Percentiles rank a stretch among this genome's conserved stretches.
Evolutionary conservation across 2,888 invertebrate genomes (phyloP).

Genomic region (Sipha maydis): DNA sequence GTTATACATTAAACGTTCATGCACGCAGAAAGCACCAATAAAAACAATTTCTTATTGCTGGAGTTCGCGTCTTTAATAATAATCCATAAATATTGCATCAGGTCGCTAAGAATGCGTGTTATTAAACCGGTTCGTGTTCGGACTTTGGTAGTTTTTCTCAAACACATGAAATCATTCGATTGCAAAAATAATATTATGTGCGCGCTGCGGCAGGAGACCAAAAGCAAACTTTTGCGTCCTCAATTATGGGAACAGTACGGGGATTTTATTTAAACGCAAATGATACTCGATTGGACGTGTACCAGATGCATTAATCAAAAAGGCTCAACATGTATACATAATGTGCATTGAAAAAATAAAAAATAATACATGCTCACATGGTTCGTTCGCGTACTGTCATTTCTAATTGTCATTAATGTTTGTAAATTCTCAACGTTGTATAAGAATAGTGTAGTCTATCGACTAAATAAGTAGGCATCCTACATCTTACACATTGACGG

Average conservation of each 20-base stretch:
- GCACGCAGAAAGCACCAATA: not conserved
- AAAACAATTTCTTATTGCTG: not conserved
- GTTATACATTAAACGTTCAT: not conserved
- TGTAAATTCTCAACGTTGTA: not conserved
- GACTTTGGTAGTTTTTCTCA: not conserved
- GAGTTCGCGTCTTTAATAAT: not conserved
- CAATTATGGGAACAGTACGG: not conserved
- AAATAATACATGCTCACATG: not conserved
- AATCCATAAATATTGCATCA: conserved; percentile 18
- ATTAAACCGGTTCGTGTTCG: not conserved
- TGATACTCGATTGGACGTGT: not conserved
- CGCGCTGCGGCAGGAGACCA: not conserved
- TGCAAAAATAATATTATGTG: not conserved
- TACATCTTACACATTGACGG: not conserved
- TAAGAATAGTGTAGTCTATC: not conserved
- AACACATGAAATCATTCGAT: not conserved
- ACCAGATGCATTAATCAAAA: not conserved
- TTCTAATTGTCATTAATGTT: conserved; percentile 3
- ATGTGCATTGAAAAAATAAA: not conserved
- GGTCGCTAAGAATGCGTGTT: not conserved
- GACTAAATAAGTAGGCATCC: not conserved
- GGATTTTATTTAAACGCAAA: not conserved
- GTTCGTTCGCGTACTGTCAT: not conserved
- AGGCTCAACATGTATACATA: not conserved
- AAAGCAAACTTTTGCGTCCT: not conserved